A percentile compares a stretch with the other conserved stretches of the same genome.
These are phyloP conservation scores for Teleogryllus oceanicus DNA, from an alignment of 2,888 invertebrate genomes.

Conservation along the genomic window DNA sequence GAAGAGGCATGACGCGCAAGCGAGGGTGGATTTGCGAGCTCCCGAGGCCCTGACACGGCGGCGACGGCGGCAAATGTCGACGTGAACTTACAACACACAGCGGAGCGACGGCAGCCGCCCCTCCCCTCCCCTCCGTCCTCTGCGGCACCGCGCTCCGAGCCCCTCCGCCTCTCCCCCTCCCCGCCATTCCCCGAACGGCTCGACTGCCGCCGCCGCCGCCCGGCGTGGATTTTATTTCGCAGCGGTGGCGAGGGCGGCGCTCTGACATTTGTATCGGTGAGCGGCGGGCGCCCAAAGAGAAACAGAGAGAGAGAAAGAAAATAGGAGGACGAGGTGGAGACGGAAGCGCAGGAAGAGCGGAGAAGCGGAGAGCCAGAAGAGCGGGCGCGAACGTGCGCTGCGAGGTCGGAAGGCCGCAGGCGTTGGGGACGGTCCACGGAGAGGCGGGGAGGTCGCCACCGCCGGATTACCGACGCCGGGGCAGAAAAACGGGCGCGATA, in stretches of 20 bases:
- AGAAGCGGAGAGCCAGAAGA: neutral
- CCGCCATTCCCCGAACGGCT: neutral
- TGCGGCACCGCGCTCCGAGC: neutral
- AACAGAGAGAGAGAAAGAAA: neutral
- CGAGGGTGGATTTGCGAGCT: neutral
- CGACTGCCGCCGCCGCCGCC: neutral
- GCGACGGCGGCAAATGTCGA: neutral
- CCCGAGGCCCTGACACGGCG: neutral
- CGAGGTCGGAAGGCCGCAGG: neutral
- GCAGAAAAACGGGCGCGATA: slow-evolving; percentile 18
- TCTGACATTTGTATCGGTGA: neutral
- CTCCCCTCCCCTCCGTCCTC: neutral
- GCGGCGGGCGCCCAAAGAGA: neutral
- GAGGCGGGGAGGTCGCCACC: neutral
- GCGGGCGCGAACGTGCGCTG: neutral
- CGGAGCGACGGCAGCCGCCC: neutral
- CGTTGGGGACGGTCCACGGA: neutral
- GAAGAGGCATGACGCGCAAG: no score
- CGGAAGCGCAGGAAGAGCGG: no score
- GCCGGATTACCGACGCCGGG: slow-evolving; percentile 18
- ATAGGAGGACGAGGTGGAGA: no score
- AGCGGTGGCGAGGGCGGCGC: neutral
- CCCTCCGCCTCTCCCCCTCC: neutral
- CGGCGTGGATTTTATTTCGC: neutral
- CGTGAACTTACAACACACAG: neutral